A percentile compares a stretch with the other conserved stretches of the same genome.
phyloP scores from a whole-genome alignment of 1,140 invertebrate genomes.

The Euglossa dilemma region DNA sequence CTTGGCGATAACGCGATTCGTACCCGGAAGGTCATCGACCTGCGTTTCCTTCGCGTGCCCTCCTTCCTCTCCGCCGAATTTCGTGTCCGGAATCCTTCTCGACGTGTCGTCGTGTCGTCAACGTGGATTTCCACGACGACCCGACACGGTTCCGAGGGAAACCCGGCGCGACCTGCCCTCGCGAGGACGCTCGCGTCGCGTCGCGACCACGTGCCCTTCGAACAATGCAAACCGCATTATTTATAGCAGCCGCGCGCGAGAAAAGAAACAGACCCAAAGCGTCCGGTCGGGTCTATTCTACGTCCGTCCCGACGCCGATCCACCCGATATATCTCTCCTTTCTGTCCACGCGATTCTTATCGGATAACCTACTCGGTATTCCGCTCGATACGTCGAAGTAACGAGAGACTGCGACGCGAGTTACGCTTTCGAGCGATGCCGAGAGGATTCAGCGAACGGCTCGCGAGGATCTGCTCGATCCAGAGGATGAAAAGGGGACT shows the following conservation, averaged over 20 bases:
- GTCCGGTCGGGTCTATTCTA: neutral
- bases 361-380: too few species aligned
- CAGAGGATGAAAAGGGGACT: too few species aligned
- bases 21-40: neutral
- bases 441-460: too few species aligned
- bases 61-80: neutral
- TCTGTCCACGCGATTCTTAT: too few species aligned
- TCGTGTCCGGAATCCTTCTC: neutral
- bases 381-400: too few species aligned
- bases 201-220: neutral
- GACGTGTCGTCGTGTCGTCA: neutral
- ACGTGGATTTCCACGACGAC: neutral
- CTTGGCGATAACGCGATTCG: too few species aligned
- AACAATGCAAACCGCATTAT: conserved; percentile 4
- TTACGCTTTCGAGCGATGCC: too few species aligned
- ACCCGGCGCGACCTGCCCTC: neutral
- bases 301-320: neutral
- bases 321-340: too few species aligned
- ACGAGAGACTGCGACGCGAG: too few species aligned
- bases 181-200: too few species aligned
- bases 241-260: neutral
- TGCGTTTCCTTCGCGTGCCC: accelerated
- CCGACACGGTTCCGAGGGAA: neutral
- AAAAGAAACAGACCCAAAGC: neutral
- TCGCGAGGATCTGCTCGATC: too few species aligned